Evolutionary conservation across 2,797 vertebrate species (phyloP).

Genomic region (Octomys mimax): DNA sequence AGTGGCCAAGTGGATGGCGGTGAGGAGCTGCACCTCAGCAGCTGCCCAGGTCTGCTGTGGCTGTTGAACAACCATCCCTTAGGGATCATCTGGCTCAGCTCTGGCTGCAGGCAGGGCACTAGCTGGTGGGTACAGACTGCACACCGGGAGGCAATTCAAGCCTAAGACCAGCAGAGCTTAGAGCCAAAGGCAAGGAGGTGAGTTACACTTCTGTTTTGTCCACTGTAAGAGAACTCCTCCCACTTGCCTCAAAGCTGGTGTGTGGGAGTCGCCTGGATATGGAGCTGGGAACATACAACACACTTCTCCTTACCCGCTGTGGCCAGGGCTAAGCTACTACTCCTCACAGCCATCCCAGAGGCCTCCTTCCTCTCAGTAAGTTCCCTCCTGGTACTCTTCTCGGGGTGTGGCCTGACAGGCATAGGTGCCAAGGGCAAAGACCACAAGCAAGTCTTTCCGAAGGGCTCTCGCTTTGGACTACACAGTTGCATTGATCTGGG

Average conservation of each 20-base stretch:
- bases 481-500: constrained; percentile 71
- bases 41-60: background rate
- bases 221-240: constrained; percentile 16
- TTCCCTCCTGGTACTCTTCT: constrained; percentile 6
- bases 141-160: background rate
- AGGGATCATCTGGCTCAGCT: background rate
- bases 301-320: background rate
- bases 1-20: background rate
- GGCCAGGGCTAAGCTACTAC: constrained; percentile 34
- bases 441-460: constrained; percentile 58
- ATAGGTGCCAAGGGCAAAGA: background rate
- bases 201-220: background rate
- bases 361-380: background rate
- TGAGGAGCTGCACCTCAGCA: background rate
- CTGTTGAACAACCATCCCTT: background rate
- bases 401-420: constrained; percentile 17
- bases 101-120: background rate
- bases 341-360: background rate
- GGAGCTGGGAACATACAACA: background rate
- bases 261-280: background rate
- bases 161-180: background rate
- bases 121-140: background rate
- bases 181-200: constrained; percentile 42
- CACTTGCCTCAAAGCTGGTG: background rate
- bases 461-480: background rate